phyloP scores from a whole-genome alignment of 2,113 vertebrate genomes.

The Callospermophilus lateralis region DNA sequence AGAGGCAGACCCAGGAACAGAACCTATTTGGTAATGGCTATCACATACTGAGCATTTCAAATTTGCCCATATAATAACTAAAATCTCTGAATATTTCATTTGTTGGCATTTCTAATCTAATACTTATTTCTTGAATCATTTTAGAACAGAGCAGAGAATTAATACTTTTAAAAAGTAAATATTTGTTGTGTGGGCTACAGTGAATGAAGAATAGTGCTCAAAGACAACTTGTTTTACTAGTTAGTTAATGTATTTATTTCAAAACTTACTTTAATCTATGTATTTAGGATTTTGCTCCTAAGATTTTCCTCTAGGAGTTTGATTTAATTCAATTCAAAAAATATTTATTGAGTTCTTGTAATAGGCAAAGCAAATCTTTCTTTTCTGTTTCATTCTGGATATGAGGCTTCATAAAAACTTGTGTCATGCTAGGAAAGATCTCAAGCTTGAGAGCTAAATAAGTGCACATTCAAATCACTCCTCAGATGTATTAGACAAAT shows the following conservation, averaged over 20 bases:
- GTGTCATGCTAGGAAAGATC: neutral
- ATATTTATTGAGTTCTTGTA: constrained; percentile 56
- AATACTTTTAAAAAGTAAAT: constrained; percentile 11
- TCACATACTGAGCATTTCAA: constrained; percentile 1
- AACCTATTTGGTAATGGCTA: neutral
- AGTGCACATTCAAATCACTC: constrained; percentile 7
- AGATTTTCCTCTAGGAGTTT: constrained; percentile 40
- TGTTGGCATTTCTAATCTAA: constrained; percentile 52
- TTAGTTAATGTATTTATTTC: constrained; percentile 47
- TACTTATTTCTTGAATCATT: neutral
- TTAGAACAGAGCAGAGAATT: constrained; percentile 23
- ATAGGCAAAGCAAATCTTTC: neutral
- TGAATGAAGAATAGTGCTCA: neutral
- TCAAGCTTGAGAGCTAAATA: neutral
- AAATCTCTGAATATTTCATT: constrained; percentile 45
- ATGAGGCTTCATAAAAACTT: neutral
- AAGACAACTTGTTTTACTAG: constrained; percentile 33
- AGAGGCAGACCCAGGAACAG: neutral
- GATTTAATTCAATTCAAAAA: constrained; percentile 46
- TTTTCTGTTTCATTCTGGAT: constrained; percentile 37
- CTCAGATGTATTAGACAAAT: neutral
- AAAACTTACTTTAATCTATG: constrained; percentile 22
- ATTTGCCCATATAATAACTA: neutral
- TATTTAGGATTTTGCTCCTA: constrained; percentile 58
- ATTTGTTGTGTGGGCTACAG: constrained; percentile 26